Conservation (phyloP, 2,888 invertebrate species). For the Ornithoptera priamus region DNA sequence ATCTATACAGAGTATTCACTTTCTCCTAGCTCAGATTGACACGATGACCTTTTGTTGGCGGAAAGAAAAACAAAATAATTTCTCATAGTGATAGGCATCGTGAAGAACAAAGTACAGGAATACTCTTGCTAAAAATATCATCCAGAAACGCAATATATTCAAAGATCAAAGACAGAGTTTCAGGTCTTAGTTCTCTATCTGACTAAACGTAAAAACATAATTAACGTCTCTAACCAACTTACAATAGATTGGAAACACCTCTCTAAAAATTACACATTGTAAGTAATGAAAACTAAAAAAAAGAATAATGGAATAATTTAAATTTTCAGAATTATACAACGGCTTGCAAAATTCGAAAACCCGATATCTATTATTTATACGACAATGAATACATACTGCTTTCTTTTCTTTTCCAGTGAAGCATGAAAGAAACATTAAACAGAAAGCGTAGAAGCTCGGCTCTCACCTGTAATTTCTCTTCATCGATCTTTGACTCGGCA, state of each 20-base stretch:
- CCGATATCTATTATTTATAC: not conserved
- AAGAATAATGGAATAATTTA: no score
- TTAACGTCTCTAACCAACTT: no score
- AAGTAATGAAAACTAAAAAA: no score
- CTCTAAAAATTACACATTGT: no score
- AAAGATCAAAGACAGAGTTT: not conserved
- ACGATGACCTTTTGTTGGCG: constrained; percentile 16
- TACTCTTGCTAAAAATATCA: not conserved
- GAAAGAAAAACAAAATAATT: constrained; percentile 12
- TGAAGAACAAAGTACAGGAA: not conserved
- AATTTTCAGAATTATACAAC: no score
- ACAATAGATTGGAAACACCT: no score
- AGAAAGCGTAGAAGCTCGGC: not conserved
- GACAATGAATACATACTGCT: not conserved
- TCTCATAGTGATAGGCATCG: not conserved
- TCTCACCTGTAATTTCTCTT: constrained; percentile 72
- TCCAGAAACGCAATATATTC: not conserved
- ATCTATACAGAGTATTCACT: constrained; percentile 10
- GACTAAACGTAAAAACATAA: no score
- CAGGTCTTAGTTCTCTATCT: not conserved
- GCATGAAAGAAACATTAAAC: not conserved
- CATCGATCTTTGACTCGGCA: constrained; percentile 71
- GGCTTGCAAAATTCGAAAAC: no score
- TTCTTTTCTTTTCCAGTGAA: not conserved
- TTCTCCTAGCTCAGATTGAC: constrained; percentile 20